phyloP scores from a whole-genome alignment of 2,113 vertebrate species.

The Odontophorus gujanensis region DNA sequence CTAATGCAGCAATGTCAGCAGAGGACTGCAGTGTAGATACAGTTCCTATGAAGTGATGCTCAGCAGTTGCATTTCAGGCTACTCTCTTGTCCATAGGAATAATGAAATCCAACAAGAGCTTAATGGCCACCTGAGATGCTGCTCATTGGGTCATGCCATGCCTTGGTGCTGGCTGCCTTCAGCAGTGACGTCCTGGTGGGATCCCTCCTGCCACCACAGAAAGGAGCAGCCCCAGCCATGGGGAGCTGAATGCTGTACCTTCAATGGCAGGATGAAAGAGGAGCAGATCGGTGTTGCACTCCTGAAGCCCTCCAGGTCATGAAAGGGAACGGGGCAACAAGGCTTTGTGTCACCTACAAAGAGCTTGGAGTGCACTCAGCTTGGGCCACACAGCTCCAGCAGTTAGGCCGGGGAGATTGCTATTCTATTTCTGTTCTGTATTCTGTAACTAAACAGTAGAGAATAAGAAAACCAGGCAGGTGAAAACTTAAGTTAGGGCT shows the following conservation, averaged over 20 bases:
- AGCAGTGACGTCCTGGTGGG: background rate
- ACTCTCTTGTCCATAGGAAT: background rate
- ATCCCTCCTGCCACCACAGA: background rate
- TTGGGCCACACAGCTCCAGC: fast-evolving
- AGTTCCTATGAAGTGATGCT: fast-evolving
- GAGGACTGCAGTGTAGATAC: fast-evolving
- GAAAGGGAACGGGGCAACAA: background rate
- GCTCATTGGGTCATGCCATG: background rate
- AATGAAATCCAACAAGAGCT: background rate
- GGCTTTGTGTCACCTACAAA: too few species aligned
- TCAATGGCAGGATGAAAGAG: too few species aligned
- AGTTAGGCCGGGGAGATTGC: fast-evolving
- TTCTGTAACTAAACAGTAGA: background rate
- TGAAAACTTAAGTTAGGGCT: background rate
- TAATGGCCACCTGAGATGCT: background rate
- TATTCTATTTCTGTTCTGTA: background rate
- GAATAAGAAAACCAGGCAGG: background rate
- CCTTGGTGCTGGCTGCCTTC: background rate
- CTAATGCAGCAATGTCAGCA: background rate
- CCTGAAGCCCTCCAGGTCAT: background rate
- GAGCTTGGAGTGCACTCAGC: background rate
- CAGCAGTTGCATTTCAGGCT: fast-evolving
- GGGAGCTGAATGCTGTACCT: background rate
- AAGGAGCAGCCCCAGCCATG: background rate
- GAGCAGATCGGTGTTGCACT: background rate